Conservation (phyloP, 2,888 invertebrate genomes). For the Camptogramma bilineatum region DNA sequence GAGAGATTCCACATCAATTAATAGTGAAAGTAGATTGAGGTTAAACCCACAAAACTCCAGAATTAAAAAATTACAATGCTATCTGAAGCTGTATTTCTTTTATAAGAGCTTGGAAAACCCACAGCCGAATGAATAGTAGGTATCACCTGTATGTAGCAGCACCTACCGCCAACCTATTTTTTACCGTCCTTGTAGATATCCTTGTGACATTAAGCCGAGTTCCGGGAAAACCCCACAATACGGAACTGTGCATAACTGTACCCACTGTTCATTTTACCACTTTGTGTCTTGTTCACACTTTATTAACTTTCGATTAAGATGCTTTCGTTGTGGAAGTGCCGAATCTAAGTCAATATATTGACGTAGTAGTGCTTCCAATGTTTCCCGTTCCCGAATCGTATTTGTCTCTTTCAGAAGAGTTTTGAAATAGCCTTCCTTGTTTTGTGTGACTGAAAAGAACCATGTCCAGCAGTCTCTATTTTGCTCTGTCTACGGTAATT, state of each 20-base stretch:
- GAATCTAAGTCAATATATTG: constrained; percentile 25
- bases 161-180: constrained; percentile 19
- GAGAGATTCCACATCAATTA: not conserved
- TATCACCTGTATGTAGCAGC: constrained; percentile 10
- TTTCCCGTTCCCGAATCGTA: not conserved
- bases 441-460: no score
- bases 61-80: not conserved
- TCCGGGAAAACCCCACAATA: constrained; percentile 38
- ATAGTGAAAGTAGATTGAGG: not conserved
- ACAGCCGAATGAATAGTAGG: constrained; percentile 9
- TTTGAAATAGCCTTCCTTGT: no score
- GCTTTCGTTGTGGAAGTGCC: constrained; percentile 35
- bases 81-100: not conserved
- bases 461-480: no score
- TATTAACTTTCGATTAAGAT: constrained; percentile 39
- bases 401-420: no score
- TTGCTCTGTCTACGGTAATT: no score
- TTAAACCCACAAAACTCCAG: not conserved
- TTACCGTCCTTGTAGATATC: constrained; percentile 33
- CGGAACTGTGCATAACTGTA: constrained; percentile 40
- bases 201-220: constrained; percentile 27
- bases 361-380: not conserved
- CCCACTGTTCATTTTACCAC: constrained; percentile 25
- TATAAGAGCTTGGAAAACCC: constrained; percentile 23
- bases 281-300: constrained; percentile 39